Evolutionary conservation across 64 coral and sea anemone genomes (phyloP).

Genomic region (Hydrozoanthus tunicans): DNA sequence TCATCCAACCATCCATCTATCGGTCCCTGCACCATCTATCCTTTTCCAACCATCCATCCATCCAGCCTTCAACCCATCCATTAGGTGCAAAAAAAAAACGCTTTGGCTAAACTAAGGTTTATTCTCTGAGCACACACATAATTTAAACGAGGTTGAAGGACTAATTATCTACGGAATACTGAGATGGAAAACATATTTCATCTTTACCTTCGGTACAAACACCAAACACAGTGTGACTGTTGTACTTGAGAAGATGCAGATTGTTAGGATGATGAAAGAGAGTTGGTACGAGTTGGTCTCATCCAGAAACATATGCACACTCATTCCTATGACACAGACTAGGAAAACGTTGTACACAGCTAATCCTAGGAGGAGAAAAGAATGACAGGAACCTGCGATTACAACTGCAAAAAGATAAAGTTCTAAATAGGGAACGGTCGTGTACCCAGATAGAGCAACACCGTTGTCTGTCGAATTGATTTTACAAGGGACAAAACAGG

Average conservation of each 20-base stretch:
- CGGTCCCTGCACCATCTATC: too few relatives aligned
- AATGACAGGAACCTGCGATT: neutral
- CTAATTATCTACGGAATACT: neutral
- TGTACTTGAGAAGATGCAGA: constrained; percentile 50
- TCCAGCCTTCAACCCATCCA: too few relatives aligned
- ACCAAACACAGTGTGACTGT: constrained; percentile 34
- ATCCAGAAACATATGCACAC: constrained; percentile 23
- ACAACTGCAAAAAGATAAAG: neutral
- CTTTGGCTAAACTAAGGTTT: too few relatives aligned
- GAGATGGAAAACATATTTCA: neutral
- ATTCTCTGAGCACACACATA: too few relatives aligned
- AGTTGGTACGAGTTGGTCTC: constrained; percentile 14
- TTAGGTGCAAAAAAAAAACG: too few relatives aligned
- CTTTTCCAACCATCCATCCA: too few relatives aligned
- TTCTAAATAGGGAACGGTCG: too few relatives aligned
- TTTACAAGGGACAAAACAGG: neutral
- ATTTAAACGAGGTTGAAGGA: too few relatives aligned
- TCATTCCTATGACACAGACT: constrained; percentile 37
- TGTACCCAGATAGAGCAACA: neutral
- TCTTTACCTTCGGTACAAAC: constrained; percentile 53
- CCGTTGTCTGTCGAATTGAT: neutral
- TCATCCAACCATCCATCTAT: too few relatives aligned
- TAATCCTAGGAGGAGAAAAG: neutral
- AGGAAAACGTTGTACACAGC: constrained; percentile 42
- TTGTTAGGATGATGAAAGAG: constrained; percentile 36